A percentile compares a stretch with the other conserved stretches of the same genome.
Evolutionary conservation across 2,888 invertebrate species (phyloP).

Genomic region (Catotricha subobsoleta): DNA sequence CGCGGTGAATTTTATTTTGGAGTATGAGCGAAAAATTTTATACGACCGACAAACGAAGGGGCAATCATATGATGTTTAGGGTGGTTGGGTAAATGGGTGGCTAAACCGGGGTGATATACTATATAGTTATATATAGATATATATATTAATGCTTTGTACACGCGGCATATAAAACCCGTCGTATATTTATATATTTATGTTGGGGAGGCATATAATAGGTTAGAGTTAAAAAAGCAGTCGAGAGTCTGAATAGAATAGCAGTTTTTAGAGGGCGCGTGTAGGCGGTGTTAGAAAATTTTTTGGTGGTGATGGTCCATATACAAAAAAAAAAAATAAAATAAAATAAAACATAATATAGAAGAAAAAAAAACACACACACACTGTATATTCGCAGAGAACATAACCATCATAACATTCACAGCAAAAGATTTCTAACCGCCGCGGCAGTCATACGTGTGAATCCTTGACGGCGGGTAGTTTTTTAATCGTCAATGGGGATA

Average conservation of each 20-base stretch:
- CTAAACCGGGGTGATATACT: slow-evolving; percentile 2
- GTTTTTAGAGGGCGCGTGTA: slow-evolving; percentile 11
- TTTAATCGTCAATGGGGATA: slow-evolving; percentile 6
- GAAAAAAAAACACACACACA: neutral
- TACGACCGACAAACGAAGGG: slow-evolving; percentile 7
- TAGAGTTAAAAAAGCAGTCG: slow-evolving; percentile 9
- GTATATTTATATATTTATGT: too few relatives aligned
- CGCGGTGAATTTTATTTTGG: neutral
- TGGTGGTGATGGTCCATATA: slow-evolving; percentile 7
- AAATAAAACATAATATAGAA: neutral
- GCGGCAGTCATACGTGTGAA: slow-evolving; percentile 16
- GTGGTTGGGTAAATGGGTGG: neutral
- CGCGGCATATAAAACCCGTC: neutral
- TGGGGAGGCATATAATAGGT: slow-evolving; percentile 5
- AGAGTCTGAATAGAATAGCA: slow-evolving; percentile 8
- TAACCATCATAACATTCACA: slow-evolving; percentile 18
- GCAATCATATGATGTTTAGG: slow-evolving; percentile 7
- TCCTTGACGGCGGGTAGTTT: slow-evolving; percentile 11
- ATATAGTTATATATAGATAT: neutral
- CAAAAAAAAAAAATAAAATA: neutral
- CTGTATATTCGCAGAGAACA: slow-evolving; percentile 3
- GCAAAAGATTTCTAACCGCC: slow-evolving; percentile 22
- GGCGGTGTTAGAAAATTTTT: slow-evolving; percentile 15
- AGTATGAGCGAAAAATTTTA: too few relatives aligned
- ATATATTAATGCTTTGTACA: neutral